Evolutionary conservation across 2,113 vertebrate genomes (phyloP).

Genomic region (Rhinoptilus africanus): DNA sequence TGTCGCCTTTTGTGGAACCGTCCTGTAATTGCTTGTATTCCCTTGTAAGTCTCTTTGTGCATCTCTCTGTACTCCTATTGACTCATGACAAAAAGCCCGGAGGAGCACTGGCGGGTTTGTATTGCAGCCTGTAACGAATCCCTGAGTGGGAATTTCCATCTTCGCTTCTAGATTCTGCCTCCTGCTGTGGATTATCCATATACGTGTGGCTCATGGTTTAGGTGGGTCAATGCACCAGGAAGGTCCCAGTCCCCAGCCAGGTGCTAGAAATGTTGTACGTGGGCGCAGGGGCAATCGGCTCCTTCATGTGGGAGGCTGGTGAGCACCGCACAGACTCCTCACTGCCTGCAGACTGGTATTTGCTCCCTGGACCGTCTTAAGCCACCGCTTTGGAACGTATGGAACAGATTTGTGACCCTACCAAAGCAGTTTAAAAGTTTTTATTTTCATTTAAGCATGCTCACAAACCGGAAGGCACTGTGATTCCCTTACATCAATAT

Average conservation of each 20-base stretch:
- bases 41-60: background rate
- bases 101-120: background rate
- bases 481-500: background rate
- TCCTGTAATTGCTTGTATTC: background rate
- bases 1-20: background rate
- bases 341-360: background rate
- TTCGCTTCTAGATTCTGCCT: background rate
- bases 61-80: background rate
- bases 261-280: rapidly evolving
- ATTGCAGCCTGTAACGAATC: background rate
- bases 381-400: background rate
- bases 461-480: background rate
- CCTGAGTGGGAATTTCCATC: background rate
- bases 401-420: background rate
- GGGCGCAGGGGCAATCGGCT: rapidly evolving
- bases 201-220: background rate
- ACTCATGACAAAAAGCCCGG: rapidly evolving
- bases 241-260: background rate
- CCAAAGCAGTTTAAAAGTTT: background rate
- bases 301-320: background rate
- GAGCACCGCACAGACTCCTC: background rate
- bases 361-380: background rate
- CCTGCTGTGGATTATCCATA: background rate
- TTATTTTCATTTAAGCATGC: background rate
- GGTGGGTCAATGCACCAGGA: background rate